These are phyloP conservation scores for Nematopogon swammerdamellus DNA, from an alignment of 2,888 invertebrate genomes.

Conservation along the genomic window DNA sequence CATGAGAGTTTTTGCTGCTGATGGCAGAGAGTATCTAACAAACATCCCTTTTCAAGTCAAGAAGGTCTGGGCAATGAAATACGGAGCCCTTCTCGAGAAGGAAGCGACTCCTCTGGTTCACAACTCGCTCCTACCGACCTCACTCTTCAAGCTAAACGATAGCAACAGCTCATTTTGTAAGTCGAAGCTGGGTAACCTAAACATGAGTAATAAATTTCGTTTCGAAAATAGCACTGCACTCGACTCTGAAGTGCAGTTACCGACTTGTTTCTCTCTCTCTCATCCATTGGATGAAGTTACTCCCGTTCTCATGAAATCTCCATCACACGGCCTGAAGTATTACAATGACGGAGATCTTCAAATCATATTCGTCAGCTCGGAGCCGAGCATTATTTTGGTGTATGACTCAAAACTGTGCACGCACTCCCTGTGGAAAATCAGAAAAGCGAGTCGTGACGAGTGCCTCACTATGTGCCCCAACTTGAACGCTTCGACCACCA, in stretches of 20 bases:
- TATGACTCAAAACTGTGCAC: slow-evolving; percentile 74
- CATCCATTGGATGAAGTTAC: slow-evolving; percentile 91
- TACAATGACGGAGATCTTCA: slow-evolving; percentile 62
- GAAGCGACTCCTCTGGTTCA: slow-evolving; percentile 39
- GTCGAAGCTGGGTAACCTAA: slow-evolving; percentile 26
- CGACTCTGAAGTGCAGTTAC: slow-evolving; percentile 57
- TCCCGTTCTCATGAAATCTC: slow-evolving; percentile 73
- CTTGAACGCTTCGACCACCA: slow-evolving; percentile 34
- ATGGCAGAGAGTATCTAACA: slow-evolving; percentile 80
- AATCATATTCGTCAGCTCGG: slow-evolving; percentile 72
- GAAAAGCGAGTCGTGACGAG: slow-evolving; percentile 74
- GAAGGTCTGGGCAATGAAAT: slow-evolving; percentile 80
- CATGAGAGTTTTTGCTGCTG: slow-evolving; percentile 72
- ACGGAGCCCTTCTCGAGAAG: slow-evolving; percentile 82
- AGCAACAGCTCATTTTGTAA: slow-evolving; percentile 35
- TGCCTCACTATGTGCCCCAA: slow-evolving; percentile 58
- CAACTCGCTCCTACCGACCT: slow-evolving; percentile 29
- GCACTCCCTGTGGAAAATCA: slow-evolving; percentile 79
- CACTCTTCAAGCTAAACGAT: slow-evolving; percentile 36
- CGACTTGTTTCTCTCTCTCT: slow-evolving; percentile 79
- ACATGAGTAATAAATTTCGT: slow-evolving; percentile 36
- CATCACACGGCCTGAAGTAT: slow-evolving; percentile 53
- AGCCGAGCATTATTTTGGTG: slow-evolving; percentile 77
- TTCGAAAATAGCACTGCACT: slow-evolving; percentile 34
- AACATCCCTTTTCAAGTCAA: slow-evolving; percentile 79